Conservation (phyloP, 2,113 vertebrate species). For the Orientallactaga bullata region DNA sequence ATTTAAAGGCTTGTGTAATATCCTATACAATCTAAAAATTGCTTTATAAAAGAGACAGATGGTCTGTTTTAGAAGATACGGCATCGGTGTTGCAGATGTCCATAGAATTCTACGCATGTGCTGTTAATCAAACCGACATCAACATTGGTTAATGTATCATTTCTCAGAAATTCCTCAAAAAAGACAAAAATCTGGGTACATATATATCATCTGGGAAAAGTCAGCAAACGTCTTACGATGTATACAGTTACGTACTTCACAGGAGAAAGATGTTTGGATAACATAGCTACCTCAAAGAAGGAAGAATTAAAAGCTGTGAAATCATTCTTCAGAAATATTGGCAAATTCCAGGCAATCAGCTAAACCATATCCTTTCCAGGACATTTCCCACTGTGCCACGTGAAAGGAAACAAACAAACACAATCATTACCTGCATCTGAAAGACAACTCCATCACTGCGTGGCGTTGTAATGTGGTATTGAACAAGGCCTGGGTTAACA, state of each 20-base stretch:
- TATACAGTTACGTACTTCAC: not conserved
- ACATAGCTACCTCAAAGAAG: not conserved
- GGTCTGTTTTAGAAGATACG: not conserved
- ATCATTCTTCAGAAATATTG: not conserved
- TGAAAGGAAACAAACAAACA: not conserved
- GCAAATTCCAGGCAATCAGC: not conserved
- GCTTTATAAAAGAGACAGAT: not conserved
- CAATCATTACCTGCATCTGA: not conserved
- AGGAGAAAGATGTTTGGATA: not conserved
- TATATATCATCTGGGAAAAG: not conserved
- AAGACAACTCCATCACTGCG: not conserved
- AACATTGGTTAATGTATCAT: not conserved
- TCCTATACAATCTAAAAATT: not conserved
- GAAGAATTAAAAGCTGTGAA: not conserved
- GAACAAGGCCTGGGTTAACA: not conserved
- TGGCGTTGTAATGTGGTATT: not conserved
- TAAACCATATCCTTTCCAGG: not conserved
- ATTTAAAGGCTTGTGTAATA: not conserved
- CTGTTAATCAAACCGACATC: not conserved
- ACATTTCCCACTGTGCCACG: not conserved
- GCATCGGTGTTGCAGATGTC: not conserved
- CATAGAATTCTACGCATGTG: not conserved
- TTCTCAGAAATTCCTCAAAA: slow-evolving; percentile 18
- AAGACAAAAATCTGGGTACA: not conserved
- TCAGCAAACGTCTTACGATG: not conserved